Conservation (phyloP, 2,797 vertebrate genomes). For the Psittacula echo region DNA sequence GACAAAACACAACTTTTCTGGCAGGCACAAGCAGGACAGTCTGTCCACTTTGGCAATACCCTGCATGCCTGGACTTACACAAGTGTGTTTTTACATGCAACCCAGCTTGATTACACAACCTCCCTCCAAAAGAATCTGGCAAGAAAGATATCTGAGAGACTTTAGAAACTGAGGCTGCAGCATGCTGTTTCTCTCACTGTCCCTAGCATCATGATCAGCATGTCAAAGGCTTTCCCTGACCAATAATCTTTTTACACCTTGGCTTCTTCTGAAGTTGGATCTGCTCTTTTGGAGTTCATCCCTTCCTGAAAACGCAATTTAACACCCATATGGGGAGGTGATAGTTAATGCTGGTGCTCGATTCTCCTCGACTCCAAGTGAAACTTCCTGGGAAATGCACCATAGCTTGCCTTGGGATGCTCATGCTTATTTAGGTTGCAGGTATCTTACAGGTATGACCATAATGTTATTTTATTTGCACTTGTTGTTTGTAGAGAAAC, state of each 20-base stretch:
- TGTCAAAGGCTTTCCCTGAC: conserved; percentile 1
- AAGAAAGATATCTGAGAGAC: neutral
- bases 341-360: neutral
- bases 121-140: conserved; percentile 34
- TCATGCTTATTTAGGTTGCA: neutral
- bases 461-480: neutral
- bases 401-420: neutral
- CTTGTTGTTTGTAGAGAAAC: neutral
- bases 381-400: neutral
- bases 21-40: conserved; percentile 66
- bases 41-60: conserved; percentile 72
- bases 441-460: neutral
- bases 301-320: neutral
- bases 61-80: conserved; percentile 65
- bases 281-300: neutral
- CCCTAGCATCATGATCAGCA: neutral
- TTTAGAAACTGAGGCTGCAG: neutral
- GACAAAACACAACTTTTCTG: conserved; percentile 72
- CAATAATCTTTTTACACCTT: neutral
- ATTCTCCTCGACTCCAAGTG: neutral
- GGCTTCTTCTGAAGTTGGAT: neutral
- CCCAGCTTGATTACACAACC: conserved; percentile 27
- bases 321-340: neutral
- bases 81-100: conserved; percentile 63
- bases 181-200: neutral